Percentiles rank a stretch among this genome's conserved stretches.
phyloP scores from a whole-genome alignment of 2,113 vertebrate species.

The Periophthalmodon schlosseri region DNA sequence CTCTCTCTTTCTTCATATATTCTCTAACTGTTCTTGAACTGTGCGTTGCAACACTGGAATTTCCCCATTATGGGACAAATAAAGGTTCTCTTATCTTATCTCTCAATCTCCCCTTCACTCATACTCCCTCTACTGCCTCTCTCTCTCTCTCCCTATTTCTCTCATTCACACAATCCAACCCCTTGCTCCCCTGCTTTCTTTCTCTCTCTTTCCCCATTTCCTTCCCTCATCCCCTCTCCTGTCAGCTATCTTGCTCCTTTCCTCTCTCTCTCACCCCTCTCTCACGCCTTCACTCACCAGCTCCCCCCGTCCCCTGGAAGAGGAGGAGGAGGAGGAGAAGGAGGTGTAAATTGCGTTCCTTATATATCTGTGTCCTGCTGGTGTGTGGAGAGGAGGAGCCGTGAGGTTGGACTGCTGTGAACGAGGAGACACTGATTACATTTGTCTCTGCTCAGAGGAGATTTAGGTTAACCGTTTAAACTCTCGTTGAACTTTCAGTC shows the following conservation, averaged over 20 bases:
- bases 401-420: conserved; percentile 30
- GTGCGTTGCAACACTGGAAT: no score
- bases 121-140: no score
- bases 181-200: conserved; percentile 31
- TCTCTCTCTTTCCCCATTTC: no score
- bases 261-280: not conserved
- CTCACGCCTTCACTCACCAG: conserved; percentile 20
- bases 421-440: conserved; percentile 47
- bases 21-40: no score
- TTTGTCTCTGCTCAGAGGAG: conserved; percentile 56
- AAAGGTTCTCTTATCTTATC: no score
- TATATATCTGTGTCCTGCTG: conserved; percentile 72
- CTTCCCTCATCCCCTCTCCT: no score
- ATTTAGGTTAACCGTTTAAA: conserved; percentile 58
- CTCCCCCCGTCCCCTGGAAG: conserved; percentile 3
- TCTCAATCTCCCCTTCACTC: no score
- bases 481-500: conserved; percentile 38
- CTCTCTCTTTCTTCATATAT: no score
- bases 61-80: no score
- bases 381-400: conserved; percentile 3
- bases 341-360: conserved; percentile 78
- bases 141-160: not conserved
- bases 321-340: not conserved
- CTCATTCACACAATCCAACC: conserved; percentile 22
- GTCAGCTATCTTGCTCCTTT: no score